Evolutionary conservation across 37 sponge, comb jelly and placozoan species (phyloP).

Genomic region (Bolinopsis microptera): DNA sequence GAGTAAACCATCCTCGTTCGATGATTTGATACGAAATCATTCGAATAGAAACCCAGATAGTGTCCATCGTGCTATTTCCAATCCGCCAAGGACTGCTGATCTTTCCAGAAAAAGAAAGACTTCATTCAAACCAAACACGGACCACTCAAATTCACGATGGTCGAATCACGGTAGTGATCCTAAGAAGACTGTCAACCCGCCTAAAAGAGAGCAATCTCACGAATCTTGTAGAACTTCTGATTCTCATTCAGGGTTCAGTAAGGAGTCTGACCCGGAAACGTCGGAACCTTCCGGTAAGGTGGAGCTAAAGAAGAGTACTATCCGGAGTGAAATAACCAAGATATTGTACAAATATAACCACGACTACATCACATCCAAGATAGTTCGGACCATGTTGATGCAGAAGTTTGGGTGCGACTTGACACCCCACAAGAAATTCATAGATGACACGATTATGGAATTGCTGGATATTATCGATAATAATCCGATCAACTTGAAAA

Average conservation of each 20-base stretch:
- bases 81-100: background rate
- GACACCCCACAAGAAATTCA: slow-evolving; percentile 51
- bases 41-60: no score
- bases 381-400: slow-evolving; percentile 49
- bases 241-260: background rate
- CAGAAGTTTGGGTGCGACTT: slow-evolving; percentile 62
- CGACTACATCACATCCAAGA: slow-evolving; percentile 61
- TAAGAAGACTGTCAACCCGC: no score
- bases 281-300: background rate
- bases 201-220: background rate
- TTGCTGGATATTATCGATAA: slow-evolving; percentile 32
- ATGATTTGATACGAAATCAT: background rate
- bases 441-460: slow-evolving; percentile 49
- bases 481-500: slow-evolving; percentile 46
- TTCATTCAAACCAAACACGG: background rate
- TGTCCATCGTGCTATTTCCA: background rate
- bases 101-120: background rate
- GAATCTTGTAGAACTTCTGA: background rate
- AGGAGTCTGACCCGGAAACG: background rate
- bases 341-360: slow-evolving; percentile 31
- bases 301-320: slow-evolving; percentile 10
- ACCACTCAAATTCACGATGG: background rate
- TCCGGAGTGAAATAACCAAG: slow-evolving; percentile 11
- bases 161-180: background rate
- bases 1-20: background rate